phyloP scores from a whole-genome alignment of 2,113 vertebrate species.

The Takifugu bimaculatus region DNA sequence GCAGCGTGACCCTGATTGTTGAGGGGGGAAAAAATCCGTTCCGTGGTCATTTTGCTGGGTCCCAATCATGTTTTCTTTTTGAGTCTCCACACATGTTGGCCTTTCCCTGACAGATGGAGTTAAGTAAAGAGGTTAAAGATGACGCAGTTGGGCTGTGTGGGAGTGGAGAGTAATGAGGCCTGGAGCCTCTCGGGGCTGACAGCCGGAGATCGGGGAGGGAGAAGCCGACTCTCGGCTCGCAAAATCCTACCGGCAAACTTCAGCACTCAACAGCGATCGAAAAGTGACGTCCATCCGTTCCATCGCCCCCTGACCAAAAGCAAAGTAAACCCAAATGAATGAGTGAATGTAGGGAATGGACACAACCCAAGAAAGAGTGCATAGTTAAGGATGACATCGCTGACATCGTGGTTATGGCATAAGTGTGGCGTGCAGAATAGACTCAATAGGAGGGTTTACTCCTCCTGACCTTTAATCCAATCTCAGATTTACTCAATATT shows the following conservation, averaged over 20 bases:
- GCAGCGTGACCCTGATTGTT: conserved; percentile 24
- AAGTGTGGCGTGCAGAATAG: too few relatives aligned
- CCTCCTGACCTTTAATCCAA: too few relatives aligned
- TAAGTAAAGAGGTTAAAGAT: conserved; percentile 68
- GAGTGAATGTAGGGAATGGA: too few relatives aligned
- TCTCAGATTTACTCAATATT: too few relatives aligned
- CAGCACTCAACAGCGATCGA: background rate
- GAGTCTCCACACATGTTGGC: conserved; percentile 53
- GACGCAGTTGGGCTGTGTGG: conserved; percentile 65
- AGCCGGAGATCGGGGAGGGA: conserved; percentile 40
- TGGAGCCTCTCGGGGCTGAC: conserved; percentile 37
- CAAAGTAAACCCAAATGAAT: too few relatives aligned
- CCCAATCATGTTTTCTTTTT: conserved; percentile 64
- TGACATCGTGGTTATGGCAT: too few relatives aligned
- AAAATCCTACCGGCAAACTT: conserved; percentile 14
- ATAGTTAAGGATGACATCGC: too few relatives aligned
- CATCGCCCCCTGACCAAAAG: too few relatives aligned
- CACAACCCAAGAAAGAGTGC: too few relatives aligned
- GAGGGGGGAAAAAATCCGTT: conserved; percentile 23
- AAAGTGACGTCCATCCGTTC: too few relatives aligned
- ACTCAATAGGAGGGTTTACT: too few relatives aligned
- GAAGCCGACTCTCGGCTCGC: conserved; percentile 21
- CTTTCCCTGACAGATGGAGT: conserved; percentile 57
- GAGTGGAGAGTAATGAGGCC: conserved; percentile 50
- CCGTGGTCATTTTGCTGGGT: conserved; percentile 37